Evolutionary conservation across 37 sponge, comb jelly and placozoan species (phyloP), one percentile per base, ranked within the genome.

Genomic region (Petrosia ficiformis): DNA sequence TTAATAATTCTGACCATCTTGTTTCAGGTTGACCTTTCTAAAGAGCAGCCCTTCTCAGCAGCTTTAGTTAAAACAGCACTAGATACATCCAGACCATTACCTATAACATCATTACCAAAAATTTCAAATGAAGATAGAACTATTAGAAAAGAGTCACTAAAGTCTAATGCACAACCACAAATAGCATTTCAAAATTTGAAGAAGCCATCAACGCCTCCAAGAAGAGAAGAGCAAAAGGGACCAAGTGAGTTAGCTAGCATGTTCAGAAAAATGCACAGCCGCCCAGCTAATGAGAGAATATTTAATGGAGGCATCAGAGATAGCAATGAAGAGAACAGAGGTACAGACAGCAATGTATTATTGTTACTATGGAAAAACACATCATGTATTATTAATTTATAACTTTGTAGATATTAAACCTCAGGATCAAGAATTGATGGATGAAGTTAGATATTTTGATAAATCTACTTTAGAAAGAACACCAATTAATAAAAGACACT

Each of bases 361-460:
- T n/a, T n/a, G n/a, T n/a, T n/a, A n/a, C n/a, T n/a, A n/a, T n/a
- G n/a, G n/a, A n/a, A n/a, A n/a, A n/a, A n/a, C n/a, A n/a, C n/a
- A n/a, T n/a, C n/a, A n/a, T n/a, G n/a, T n/a, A n/a, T n/a, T n/a
- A n/a, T n/a, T n/a, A n/a, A n/a, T n/a, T n/a, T n/a, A n/a, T n/a
- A n/a, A n/a, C n/a, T n/a, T n/a, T n/a, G n/a, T n/a, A 19, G 54
- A 14, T 19, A 48, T 48, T 34, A 77, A 77, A 65, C 26, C 25
- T 6, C 77, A 77, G 32, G 34, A 77, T 39, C 42, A 64, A n/a
- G 31, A 39, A 40, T 61, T 80, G 31, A 65, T 83, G 84, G 58
- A 39, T 0, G 84, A 83, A 39, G 84, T 83, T 4, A 42, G 84
- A 42, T 1, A 31, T 24, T 83, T 83, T 83, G 71, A 83, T 40